These are phyloP conservation scores for Lasiurus borealis DNA, from an alignment of 2,113 vertebrate species.

Conservation along the genomic window DNA sequence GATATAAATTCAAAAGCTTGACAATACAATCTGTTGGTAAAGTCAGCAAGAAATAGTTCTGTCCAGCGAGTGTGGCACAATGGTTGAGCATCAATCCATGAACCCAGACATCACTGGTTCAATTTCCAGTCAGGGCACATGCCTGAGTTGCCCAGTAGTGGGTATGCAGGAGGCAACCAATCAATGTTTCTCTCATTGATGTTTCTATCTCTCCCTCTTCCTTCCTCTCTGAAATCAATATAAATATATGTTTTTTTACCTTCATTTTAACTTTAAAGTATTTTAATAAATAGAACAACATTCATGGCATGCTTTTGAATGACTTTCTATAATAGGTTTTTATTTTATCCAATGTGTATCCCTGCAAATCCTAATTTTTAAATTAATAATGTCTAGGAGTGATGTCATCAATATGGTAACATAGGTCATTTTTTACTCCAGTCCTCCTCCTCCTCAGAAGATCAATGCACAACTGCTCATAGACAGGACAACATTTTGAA, in stretches of 20 bases:
- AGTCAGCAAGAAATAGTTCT: background rate
- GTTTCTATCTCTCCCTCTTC: too few relatives aligned
- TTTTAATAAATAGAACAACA: background rate
- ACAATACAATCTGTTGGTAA: background rate
- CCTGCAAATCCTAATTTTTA: background rate
- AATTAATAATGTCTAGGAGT: background rate
- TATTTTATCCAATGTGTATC: background rate
- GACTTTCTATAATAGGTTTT: background rate
- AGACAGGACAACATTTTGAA: background rate
- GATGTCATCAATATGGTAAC: background rate
- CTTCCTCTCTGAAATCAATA: too few relatives aligned
- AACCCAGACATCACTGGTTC: too few relatives aligned
- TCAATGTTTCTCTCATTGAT: too few relatives aligned
- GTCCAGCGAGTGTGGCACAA: too few relatives aligned
- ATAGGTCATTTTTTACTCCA: background rate
- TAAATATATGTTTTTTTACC: too few relatives aligned
- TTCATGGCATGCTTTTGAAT: background rate
- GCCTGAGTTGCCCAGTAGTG: too few relatives aligned
- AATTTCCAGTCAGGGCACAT: too few relatives aligned
- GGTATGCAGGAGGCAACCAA: too few relatives aligned
- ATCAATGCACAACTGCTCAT: background rate
- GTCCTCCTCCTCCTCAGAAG: background rate
- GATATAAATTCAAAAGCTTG: background rate
- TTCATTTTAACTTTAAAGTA: background rate
- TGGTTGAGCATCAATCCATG: too few relatives aligned